Percentiles rank a stretch among this genome's conserved stretches.
These are phyloP conservation scores for Apodemus sylvaticus DNA, from an alignment of 2,113 vertebrate genomes.

Conservation along the genomic window DNA sequence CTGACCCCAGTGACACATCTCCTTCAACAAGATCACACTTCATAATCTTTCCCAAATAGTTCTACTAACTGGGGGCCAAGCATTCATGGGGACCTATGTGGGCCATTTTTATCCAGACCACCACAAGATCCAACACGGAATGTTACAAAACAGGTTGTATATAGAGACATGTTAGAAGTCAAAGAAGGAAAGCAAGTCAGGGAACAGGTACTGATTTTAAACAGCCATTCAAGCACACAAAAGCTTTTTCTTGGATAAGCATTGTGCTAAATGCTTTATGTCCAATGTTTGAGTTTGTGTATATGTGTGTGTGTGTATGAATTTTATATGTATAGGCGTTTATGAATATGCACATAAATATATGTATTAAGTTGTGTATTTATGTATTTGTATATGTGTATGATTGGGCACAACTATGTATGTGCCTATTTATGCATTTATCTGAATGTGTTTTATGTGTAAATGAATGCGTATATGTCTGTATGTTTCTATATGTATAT, in stretches of 20 bases:
- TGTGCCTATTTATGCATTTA: not conserved
- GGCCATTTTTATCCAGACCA: not conserved
- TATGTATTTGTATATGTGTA: not conserved
- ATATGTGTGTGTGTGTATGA: not conserved
- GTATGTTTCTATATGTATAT: not conserved
- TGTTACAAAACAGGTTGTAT: not conserved
- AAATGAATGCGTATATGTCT: not conserved
- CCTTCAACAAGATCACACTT: not conserved
- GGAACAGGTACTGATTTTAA: not conserved
- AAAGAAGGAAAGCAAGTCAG: not conserved
- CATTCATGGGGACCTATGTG: no score
- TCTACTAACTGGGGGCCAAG: no score
- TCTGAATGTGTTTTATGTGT: not conserved
- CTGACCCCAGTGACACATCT: not conserved
- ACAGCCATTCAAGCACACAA: not conserved
- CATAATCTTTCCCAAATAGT: not conserved
- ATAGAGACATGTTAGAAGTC: not conserved
- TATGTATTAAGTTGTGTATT: not conserved
- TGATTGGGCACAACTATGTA: not conserved
- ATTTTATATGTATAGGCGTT: not conserved
- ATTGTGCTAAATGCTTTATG: not conserved
- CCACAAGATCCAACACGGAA: not conserved
- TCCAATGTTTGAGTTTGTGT: not conserved
- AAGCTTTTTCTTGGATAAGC: not conserved
- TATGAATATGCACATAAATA: not conserved